Evolutionary conservation across 2,888 invertebrate species (phyloP), one percentile per base, ranked within the genome.

Genomic region (Thera britannica): DNA sequence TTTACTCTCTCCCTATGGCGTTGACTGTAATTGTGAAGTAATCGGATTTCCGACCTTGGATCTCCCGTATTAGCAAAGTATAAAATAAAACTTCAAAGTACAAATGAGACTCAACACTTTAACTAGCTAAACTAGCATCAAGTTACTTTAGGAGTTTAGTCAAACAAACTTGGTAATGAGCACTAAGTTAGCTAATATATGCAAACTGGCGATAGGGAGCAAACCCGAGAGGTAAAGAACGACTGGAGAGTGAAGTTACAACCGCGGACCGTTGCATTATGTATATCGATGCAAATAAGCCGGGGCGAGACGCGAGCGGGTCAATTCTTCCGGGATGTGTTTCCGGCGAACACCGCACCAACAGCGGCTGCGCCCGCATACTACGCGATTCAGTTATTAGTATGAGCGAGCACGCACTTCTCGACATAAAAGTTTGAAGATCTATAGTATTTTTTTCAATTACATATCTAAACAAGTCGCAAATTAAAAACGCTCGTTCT

Each of bases 251-350:
- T 62, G 51, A 57, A 65, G 65, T 41, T 58, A 51, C 55, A 58
- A 70, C 58, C 56, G 59, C 70, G 64, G 74, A 73, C 74, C 72
- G 79, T 75, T 83, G 81, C 81, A 82, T 83, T 23, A 81, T 81
- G 78, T 81, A 82, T 83, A 79, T 78, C 71, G 83, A 88, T 87
- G 87, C 90, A 87, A 90, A 89, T 85, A 87, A 81, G 83, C 81
- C 76, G 80, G 35, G 54, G 77, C 79, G 77, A 83, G 83, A 76
- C 79, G 81, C 81, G 84, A 69, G 78, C 79, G 82, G 83, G 83
- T 82, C 90, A 87, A 90, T 89, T 92, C 92, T 92, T 93, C 93
- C 93, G 92, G 93, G 93, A 93, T 88, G 93, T 90, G 80, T 92
- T 90, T 93, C 93, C 93, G 89, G 92, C 84, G 79, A 76, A 79